Evolutionary conservation across 2,113 vertebrate genomes (phyloP), one percentile per base, ranked within the genome.

Genomic region (Melanerpes aurifrons): DNA sequence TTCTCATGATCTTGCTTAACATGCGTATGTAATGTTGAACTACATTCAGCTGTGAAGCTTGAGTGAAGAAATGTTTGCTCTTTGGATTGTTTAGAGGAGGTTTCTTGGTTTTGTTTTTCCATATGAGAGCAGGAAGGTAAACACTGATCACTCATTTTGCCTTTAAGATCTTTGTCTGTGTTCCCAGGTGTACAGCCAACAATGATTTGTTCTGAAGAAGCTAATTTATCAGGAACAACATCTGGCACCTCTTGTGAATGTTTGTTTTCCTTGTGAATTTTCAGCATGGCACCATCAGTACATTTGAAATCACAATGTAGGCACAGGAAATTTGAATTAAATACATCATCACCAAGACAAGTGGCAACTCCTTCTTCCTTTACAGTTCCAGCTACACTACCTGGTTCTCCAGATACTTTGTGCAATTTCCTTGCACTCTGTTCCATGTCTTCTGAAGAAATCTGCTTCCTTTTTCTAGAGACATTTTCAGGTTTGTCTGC

Each of bases 181-280:
- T 56, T 82, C 73, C 56, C 90, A 59, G 1, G 31, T 45, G 47
- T 31, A 73, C 48, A 80, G 28, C 80, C 72, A 66, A 76, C 73
- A 53, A 12, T 50, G 12, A 64, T 61, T 92, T 97, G 89, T 78
- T 86, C 72, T 58, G 73, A 48, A 69, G 89, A 76, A 45, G 48
- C 26, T 28, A 86, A 90, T n/a, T 89, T 73, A 70, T 93, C 82
- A 7, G 53, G 43, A 74, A 61, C 40, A 57, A 54, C 35, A 89
- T 85, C 32, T 75, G 67, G 74, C 48, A 56, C 12, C 9, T 96
- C 96, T 90, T 91, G 74, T 53, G 89, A 89, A 70, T 97, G 94
- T 72, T 97, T 98, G 69, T 93, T 96, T 86, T 97, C 97, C 31
- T 72, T 66, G 57, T 98, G 97, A 92, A 97, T 98, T 96, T 98